These are phyloP conservation scores for Drosophila mayaguana DNA, from an alignment of 2,888 invertebrate species.

Conservation along the genomic window DNA sequence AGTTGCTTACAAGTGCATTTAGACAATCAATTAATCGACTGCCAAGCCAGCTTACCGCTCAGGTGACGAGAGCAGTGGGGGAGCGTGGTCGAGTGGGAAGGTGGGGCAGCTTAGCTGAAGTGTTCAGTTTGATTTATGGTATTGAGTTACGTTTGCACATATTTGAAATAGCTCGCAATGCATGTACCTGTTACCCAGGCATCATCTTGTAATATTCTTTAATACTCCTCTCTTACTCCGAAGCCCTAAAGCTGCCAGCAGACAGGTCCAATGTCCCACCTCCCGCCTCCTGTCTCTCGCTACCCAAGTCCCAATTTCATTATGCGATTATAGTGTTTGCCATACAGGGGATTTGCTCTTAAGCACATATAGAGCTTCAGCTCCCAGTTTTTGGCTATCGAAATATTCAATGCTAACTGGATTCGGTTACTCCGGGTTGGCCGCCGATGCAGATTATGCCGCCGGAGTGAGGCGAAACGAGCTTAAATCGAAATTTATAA, in stretches of 20 bases:
- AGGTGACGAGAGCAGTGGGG: not conserved
- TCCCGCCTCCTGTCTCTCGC: not conserved
- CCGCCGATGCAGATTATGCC: not conserved
- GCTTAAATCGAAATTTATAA: conserved; percentile 4
- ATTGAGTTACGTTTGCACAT: conserved; percentile 70
- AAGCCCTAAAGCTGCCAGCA: conserved; percentile 46
- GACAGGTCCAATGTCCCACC: not conserved
- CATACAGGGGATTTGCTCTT: conserved; percentile 26
- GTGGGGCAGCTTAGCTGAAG: conserved; percentile 51
- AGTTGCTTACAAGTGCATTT: conserved; percentile 82
- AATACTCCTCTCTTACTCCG: conserved; percentile 28
- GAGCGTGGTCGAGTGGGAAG: not conserved
- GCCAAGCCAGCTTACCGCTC: conserved; percentile 41
- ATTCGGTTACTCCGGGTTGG: not conserved
- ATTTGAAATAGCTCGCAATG: conserved; percentile 42
- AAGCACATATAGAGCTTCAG: conserved; percentile 48
- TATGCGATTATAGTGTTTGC: conserved; percentile 50
- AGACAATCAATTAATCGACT: conserved; percentile 81
- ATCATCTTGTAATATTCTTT: conserved; percentile 39
- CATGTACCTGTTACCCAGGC: conserved; percentile 38
- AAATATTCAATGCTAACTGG: conserved; percentile 25
- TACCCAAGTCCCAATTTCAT: conserved; percentile 21
- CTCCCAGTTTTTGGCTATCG: conserved; percentile 13
- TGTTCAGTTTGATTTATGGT: conserved; percentile 74
- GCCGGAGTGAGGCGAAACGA: conserved; percentile 5